Evolutionary conservation across 64 coral and sea anemone genomes (phyloP).

Genomic region (Porites lutea): DNA sequence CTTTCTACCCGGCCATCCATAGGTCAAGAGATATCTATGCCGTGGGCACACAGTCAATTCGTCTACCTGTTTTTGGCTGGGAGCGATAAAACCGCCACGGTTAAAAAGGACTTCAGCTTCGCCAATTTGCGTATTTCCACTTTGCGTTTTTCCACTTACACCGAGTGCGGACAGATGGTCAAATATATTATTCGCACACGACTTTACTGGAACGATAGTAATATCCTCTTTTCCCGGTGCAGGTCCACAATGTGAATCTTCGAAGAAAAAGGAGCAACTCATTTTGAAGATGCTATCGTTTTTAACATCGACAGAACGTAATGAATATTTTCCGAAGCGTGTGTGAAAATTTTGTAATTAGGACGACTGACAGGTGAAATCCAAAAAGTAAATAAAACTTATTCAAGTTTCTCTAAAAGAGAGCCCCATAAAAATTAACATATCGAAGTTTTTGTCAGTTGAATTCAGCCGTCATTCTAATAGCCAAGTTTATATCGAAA

Average conservation of each 20-base stretch:
- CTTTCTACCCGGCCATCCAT: too few relatives aligned
- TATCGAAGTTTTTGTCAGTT: too few relatives aligned
- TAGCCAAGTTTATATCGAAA: too few relatives aligned
- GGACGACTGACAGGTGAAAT: too few relatives aligned
- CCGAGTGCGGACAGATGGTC: conserved; percentile 1
- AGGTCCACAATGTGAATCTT: conserved; percentile 20
- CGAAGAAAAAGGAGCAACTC: not conserved
- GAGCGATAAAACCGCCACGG: not conserved
- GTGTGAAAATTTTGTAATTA: too few relatives aligned
- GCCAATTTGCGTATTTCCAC: not conserved
- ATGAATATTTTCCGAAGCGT: too few relatives aligned
- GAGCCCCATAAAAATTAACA: too few relatives aligned
- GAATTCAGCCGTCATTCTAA: too few relatives aligned
- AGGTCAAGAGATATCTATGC: not conserved
- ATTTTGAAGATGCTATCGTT: not conserved
- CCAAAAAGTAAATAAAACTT: too few relatives aligned
- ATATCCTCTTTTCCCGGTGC: conserved; percentile 5
- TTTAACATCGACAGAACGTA: too few relatives aligned
- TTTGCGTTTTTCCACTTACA: not conserved
- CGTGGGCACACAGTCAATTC: conserved; percentile 6
- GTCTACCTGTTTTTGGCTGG: conserved; percentile 14
- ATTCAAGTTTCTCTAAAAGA: too few relatives aligned
- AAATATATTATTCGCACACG: conserved; percentile 1
- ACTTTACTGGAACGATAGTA: conserved; percentile 15
- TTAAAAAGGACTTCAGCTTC: conserved; percentile 23